phyloP scores from a whole-genome alignment of 37 sponge, comb jelly and placozoan genomes.

The Dysidea cf. avara region DNA sequence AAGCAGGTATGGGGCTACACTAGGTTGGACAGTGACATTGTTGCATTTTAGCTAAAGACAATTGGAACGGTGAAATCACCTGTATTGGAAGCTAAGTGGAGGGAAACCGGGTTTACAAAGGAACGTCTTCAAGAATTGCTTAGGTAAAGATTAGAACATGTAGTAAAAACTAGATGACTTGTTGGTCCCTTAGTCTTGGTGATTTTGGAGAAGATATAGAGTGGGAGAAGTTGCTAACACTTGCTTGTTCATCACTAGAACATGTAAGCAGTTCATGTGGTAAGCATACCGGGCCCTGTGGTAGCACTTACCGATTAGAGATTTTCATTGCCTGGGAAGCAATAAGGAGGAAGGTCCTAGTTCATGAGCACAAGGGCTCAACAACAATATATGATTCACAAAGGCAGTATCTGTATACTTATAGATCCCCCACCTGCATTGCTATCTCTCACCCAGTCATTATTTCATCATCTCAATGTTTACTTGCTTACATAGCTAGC shows the following conservation, averaged over 20 bases:
- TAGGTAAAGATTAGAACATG: slow-evolving; percentile 24
- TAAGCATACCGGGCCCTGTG: too few relatives aligned
- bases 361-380: too few relatives aligned
- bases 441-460: too few relatives aligned
- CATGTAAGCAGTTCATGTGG: slow-evolving; percentile 53
- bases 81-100: slow-evolving; percentile 58
- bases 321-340: too few relatives aligned
- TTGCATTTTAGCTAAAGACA: slow-evolving; percentile 30
- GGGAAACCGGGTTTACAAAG: slow-evolving; percentile 32
- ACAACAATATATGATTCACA: too few relatives aligned
- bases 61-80: slow-evolving; percentile 10
- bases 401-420: too few relatives aligned
- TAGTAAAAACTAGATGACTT: not conserved
- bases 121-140: slow-evolving; percentile 54
- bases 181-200: slow-evolving; percentile 49
- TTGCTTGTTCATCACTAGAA: slow-evolving; percentile 84
- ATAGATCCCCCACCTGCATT: too few relatives aligned
- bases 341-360: too few relatives aligned
- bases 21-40: too few relatives aligned
- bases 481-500: too few relatives aligned
- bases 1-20: slow-evolving; percentile 72
- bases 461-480: too few relatives aligned
- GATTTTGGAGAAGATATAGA: slow-evolving; percentile 70
- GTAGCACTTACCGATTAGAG: too few relatives aligned
- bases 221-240: slow-evolving; percentile 83